Evolutionary conservation across 1,140 invertebrate genomes (phyloP).

Genomic region (Bathynomus jamesi): DNA sequence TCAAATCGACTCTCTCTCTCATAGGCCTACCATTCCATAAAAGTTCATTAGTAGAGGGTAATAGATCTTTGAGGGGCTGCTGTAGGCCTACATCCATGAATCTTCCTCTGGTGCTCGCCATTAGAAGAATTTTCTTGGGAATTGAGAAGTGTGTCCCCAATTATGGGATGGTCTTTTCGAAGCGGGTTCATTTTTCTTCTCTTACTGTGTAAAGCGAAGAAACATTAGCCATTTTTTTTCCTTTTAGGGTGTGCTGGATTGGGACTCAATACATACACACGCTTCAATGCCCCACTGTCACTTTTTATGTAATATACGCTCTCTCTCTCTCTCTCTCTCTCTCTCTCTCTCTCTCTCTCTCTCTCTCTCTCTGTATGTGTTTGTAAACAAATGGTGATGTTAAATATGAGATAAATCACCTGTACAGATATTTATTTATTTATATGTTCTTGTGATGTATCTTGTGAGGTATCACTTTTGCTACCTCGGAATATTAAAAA

Average conservation of each 20-base stretch:
- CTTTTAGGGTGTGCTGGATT: too few species aligned
- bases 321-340: not conserved
- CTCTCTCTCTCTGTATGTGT: not conserved
- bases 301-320: not conserved
- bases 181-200: not conserved
- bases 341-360: conserved; percentile 8
- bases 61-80: not conserved
- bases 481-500: too few species aligned
- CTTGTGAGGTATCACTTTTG: too few species aligned
- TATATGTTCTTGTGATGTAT: too few species aligned
- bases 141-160: not conserved
- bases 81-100: not conserved
- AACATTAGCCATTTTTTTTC: too few species aligned
- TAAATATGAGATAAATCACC: too few species aligned
- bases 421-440: too few species aligned
- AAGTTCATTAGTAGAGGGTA: not conserved
- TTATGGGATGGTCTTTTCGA: not conserved
- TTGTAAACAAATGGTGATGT: too few species aligned
- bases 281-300: not conserved
- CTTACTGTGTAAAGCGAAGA: too few species aligned
- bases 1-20: not conserved
- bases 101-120: not conserved
- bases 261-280: too few species aligned
- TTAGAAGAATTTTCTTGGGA: not conserved
- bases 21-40: not conserved